Evolutionary conservation across 1,140 invertebrate genomes (phyloP).

Genomic region (Heliconius nattereri): DNA sequence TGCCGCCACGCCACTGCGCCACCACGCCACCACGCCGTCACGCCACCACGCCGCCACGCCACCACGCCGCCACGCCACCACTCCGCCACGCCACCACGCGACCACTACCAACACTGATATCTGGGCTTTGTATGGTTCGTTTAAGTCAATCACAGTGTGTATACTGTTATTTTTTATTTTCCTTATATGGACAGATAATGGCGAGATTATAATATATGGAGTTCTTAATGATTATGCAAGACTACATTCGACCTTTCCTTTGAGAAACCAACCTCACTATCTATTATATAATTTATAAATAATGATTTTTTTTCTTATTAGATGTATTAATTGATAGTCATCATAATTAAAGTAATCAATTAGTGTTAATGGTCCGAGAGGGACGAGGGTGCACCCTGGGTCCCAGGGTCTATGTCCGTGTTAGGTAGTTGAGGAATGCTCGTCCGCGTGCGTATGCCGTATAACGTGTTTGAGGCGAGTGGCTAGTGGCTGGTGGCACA

Average conservation of each 20-base stretch:
- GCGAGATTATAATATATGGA: not conserved
- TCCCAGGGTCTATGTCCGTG: not conserved
- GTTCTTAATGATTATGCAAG: not conserved
- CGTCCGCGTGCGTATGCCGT: not conserved
- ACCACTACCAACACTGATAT: not conserved
- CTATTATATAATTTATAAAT: not conserved
- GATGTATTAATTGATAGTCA: not conserved
- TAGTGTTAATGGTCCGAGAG: not conserved
- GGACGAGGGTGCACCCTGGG: not conserved
- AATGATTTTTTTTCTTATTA: not conserved
- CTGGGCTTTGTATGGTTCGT: slow-evolving; percentile 18
- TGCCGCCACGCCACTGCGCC: not conserved
- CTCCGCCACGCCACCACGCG: not conserved
- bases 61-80: not conserved
- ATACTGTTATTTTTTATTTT: slow-evolving; percentile 20
- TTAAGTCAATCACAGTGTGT: slow-evolving; percentile 28
- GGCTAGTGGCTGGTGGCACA: not conserved
- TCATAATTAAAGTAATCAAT: not conserved
- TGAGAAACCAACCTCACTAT: not conserved
- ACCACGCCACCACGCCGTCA: not conserved
- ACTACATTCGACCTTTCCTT: not conserved
- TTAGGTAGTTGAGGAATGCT: not conserved
- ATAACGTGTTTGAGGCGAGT: not conserved
- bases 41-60: not conserved
- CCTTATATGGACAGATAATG: not conserved